Evolutionary conservation across 2,888 invertebrate species (phyloP), one percentile per base, ranked within the genome.

Genomic region (Carterocephalus palaemon): DNA sequence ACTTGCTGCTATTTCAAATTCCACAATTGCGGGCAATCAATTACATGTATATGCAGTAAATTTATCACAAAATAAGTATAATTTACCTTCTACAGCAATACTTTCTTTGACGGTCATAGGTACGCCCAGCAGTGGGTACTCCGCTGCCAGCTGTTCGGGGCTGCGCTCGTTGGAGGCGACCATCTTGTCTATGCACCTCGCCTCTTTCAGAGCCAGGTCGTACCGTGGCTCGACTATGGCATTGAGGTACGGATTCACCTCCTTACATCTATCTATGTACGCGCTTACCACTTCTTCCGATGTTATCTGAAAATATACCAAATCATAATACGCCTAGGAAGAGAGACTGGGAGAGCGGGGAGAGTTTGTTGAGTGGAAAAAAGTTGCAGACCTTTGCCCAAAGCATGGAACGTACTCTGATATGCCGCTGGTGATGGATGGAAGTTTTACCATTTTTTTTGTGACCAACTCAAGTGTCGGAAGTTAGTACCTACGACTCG

Each of bases 81-180:
- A 5, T 34, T 42, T 53, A 90, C 93, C 95, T 88, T 92, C 90
- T 1, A 95, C 90, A 33, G 90, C 90, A 59, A 95, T 92, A 57
- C 92, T 92, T 72, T 95, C 95, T 73, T 96, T 97, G 0, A 95
- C 91, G 3, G 95, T 94, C 50, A 96, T 88, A 0, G 97, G 97
- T 2, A 97, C 89, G 2, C 97, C 96, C 5, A 95, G 80, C 48
- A 96, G 80, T 0, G 95, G 95, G 55, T 90, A 92, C 32, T 92
- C 89, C 46, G 88, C 85, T 51, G 89, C 90, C 59, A 94, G 83
- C 37, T 90, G 89, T 26, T 90, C 89, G n/a, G 89, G 80, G 2
- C 83, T 87, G 10, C 74, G 65, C 29, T 88, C 85, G 13, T 88
- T 89, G 26, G 86, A 85, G 5, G 83, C 85, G 17, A 96, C 85